Base-by-base conservation (phyloP, 2,797 vertebrate genomes). In the Jordanella pulchra region DNA sequence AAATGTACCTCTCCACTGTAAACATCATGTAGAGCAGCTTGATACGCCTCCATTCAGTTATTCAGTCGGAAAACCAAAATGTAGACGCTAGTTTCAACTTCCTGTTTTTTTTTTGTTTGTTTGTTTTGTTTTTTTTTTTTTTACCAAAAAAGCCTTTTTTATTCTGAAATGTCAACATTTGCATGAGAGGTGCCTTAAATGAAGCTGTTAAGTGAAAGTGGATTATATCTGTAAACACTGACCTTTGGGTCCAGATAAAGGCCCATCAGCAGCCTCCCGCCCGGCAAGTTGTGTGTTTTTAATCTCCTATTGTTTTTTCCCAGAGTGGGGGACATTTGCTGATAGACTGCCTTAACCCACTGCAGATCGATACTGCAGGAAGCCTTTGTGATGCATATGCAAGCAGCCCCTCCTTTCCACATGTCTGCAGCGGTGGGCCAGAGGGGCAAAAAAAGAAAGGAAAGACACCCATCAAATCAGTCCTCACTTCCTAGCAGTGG, bases 371-470 rank as follows among this genome's bases (percentile, higher is more conserved):
- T 95, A 94, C 90, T 80, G 89, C 89, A 91, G 92, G 91, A 93
- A 94, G 91, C 92, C 91, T 93, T 94, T 93, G 93, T 94, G 92
- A 95, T 94, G 93, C 93, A 93, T 93, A 92, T 92, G 89, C 90
- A 90, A 91, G 89, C 90, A 91, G 88, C 79, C 78, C 78, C 86
- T 79, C 39, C 60, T 58, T 54, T 53, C 83, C 78, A 58, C 82
- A 72, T 69, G 84, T 88, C 80, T 90, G 79, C 86, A 80, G 84
- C 85, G 60, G 60, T 44, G 80, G 83, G 81, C 85, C 77, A 55
- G 79, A 39, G 77, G 75, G 68, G 64, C 51, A 67, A 23, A 73
- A 61, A 76, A 60, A 17, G 7, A 50, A 23, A 67, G 44, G 71
- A 61, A 71, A 76, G 88, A 87, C 85, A 92, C 89, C 35, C 87